These are phyloP conservation scores for Acleris laterana DNA, from an alignment of 2,888 invertebrate genomes.

Conservation along the genomic window DNA sequence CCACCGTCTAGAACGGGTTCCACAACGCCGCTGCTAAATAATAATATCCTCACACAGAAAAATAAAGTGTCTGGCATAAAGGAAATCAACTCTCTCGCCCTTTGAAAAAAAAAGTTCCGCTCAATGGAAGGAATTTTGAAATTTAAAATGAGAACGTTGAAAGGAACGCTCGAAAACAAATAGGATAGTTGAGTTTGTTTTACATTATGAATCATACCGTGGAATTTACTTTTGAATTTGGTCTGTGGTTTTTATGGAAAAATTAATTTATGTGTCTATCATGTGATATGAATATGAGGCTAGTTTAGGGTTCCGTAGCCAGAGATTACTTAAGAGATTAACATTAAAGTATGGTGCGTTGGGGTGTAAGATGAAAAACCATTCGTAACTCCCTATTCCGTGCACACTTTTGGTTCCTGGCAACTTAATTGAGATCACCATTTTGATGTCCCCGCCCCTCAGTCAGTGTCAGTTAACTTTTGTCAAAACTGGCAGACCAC, in stretches of 20 bases:
- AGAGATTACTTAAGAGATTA: no score
- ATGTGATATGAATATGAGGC: no score
- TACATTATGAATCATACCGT: conserved; percentile 23
- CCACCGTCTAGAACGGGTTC: conserved; percentile 73
- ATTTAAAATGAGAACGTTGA: conserved; percentile 56
- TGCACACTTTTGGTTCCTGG: no score
- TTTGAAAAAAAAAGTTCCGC: conserved; percentile 47
- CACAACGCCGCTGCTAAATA: conserved; percentile 67
- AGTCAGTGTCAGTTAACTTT: no score
- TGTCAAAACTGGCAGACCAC: no score
- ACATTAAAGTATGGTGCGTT: no score
- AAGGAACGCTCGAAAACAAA: conserved; percentile 50
- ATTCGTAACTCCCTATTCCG: no score
- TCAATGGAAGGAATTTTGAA: conserved; percentile 56
- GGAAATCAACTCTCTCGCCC: conserved; percentile 47
- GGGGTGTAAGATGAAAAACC: no score
- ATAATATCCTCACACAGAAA: conserved; percentile 70
- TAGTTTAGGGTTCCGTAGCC: no score
- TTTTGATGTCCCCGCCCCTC: no score
- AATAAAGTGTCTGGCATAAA: conserved; percentile 60
- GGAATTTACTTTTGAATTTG: conserved; percentile 17
- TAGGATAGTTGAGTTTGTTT: conserved; percentile 10
- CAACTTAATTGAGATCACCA: no score
- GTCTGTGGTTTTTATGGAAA: conserved; percentile 1
- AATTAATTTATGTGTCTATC: no score